phyloP scores from a whole-genome alignment of 1,140 invertebrate genomes.

The Cardiocondyla obscurior region DNA sequence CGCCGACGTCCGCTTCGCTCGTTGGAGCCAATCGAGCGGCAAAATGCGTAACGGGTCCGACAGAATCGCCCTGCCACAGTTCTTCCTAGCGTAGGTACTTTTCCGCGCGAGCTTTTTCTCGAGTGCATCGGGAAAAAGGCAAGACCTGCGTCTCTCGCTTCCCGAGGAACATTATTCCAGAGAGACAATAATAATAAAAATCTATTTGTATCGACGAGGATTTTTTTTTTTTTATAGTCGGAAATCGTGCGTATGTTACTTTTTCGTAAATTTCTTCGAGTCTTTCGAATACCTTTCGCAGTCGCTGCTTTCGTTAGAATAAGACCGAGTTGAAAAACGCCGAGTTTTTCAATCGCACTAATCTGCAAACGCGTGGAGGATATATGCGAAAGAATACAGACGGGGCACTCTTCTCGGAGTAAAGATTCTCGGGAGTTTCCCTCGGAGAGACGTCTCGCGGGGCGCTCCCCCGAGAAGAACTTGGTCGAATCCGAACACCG shows the following conservation, averaged over 20 bases:
- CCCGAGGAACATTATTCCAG: not conserved
- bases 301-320: not conserved
- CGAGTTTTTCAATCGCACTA: not conserved
- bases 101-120: not conserved
- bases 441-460: not conserved
- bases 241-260: not conserved
- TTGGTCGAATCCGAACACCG: slow-evolving; percentile 32
- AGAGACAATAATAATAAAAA: not conserved
- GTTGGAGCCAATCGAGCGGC: slow-evolving; percentile 30
- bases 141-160: not conserved
- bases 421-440: slow-evolving; percentile 13
- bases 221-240: not conserved
- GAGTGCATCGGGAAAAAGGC: not conserved
- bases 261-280: not conserved
- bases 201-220: not conserved
- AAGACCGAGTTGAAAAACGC: not conserved
- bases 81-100: not conserved
- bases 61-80: not conserved
- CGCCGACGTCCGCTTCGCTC: not conserved
- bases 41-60: slow-evolving; percentile 28
- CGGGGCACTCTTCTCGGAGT: not conserved
- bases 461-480: too few species aligned
- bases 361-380: not conserved
- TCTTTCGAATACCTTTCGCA: not conserved
- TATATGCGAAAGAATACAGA: not conserved